Evolutionary conservation across 2,113 vertebrate genomes (phyloP), one percentile per base, ranked within the genome.

Genomic region (Paraplagusia blochii): DNA sequence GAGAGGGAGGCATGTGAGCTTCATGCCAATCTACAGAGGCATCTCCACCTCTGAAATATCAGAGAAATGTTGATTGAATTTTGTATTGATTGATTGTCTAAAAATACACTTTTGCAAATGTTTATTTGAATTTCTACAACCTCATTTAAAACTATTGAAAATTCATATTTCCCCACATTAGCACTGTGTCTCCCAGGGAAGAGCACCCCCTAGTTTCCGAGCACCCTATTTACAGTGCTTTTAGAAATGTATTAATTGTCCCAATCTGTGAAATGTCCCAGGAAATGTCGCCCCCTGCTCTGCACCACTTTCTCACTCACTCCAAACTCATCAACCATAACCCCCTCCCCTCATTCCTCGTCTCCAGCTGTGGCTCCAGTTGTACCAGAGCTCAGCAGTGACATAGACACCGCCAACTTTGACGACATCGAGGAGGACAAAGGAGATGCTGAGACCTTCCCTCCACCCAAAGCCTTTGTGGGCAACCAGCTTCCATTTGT

Each of bases 401-500:
- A 98, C 81, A 92, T 94, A 76, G 97, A 99, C 86, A 98, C 95
- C 86, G 96, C 92, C 71, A 95, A 99, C 89, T 99, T 99, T 82
- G 97, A 99, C 74, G 93, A 98, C 66, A 93, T 99, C 39, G 95
- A 98, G 86, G 91, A 94, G 34, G 94, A 97, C 74, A 95, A 95
- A 84, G 86, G 91, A 82, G 89, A 93, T 13, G 91, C 87, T 11
- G 97, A 99, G 90, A 96, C 95, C 14, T 98, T 98, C 65, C 93
- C 95, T 46, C 88, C 93, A 45, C 95, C 97, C 39, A 96, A 91
- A 90, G 95, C 96, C 72, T 98, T 95, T 52, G 93, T 94, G 78
- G 97, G 97, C 85, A 98, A 98, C 87, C 97, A 99, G 82, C 91
- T 99, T 68, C 96, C 97, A 65, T 99, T 99, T 74, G 89, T 99